phyloP scores from a whole-genome alignment of 2,797 vertebrate species.

The Pyrrhura leucotis region DNA sequence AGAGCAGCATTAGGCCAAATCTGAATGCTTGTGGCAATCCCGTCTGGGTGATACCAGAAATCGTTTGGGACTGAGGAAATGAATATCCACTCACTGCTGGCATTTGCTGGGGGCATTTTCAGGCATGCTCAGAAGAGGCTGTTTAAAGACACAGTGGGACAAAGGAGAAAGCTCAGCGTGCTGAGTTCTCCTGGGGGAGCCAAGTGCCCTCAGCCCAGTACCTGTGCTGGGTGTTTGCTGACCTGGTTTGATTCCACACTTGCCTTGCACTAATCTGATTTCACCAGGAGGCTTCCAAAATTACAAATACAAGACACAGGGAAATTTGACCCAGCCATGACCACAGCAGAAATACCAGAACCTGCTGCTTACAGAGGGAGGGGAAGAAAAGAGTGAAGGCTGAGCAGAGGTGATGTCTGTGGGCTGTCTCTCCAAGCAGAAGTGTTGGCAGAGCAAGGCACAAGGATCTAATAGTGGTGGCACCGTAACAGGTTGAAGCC shows the following conservation, averaged over 20 bases:
- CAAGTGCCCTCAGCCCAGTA: background rate
- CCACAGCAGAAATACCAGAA: background rate
- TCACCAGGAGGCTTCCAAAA: background rate
- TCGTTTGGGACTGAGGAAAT: background rate
- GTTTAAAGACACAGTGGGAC: background rate
- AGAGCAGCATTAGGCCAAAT: background rate
- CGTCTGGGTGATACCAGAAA: background rate
- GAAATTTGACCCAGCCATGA: background rate
- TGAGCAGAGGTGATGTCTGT: accelerated
- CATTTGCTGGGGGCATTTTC: accelerated
- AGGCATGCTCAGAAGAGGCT: accelerated
- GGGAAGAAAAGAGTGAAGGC: background rate
- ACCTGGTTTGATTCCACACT: accelerated
- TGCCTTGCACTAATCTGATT: background rate
- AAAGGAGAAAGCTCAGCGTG: background rate
- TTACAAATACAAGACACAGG: background rate
- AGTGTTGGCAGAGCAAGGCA: background rate
- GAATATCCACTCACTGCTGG: accelerated
- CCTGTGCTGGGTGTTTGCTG: background rate
- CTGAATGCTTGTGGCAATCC: background rate
- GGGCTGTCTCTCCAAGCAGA: accelerated
- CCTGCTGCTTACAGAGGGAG: accelerated
- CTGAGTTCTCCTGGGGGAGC: accelerated
- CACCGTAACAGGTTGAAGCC: background rate
- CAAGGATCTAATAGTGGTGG: accelerated